A percentile compares a stretch with the other conserved stretches of the same genome.
Conservation (phyloP, 2,113 vertebrate species). For the Cricetomys ansorgei region DNA sequence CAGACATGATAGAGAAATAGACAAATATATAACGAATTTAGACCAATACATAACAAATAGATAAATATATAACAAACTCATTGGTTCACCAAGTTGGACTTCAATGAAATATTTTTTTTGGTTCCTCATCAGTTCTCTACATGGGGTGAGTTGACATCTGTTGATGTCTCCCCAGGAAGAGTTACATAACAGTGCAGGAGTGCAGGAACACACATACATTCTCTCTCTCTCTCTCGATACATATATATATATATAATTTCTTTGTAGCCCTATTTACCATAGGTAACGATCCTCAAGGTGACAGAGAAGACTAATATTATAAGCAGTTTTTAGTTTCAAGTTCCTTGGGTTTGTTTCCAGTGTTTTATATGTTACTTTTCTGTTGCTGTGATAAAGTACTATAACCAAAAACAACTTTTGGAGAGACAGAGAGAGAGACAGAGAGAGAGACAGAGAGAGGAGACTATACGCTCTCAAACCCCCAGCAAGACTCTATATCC, state of each 20-base stretch:
- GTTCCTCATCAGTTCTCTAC: not conserved
- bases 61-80: not conserved
- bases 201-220: too few relatives aligned
- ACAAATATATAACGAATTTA: not conserved
- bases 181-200: not conserved
- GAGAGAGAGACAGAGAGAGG: too few relatives aligned
- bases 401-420: not conserved
- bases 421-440: not conserved
- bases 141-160: not conserved
- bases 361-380: not conserved
- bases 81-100: not conserved
- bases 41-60: not conserved
- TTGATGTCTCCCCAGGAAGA: not conserved
- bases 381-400: not conserved
- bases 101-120: not conserved
- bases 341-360: constrained; percentile 23
- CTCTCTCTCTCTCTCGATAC: too few relatives aligned
- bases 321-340: not conserved
- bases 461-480: not conserved
- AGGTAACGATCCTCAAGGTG: not conserved
- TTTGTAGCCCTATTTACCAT: not conserved
- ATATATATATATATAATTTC: too few relatives aligned
- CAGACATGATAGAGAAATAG: not conserved
- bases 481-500: too few relatives aligned
- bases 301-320: not conserved